Percentiles rank a stretch among this genome's conserved stretches.
Conservation (phyloP, 2,888 invertebrate genomes). For the Sphecodes monilicornis region DNA sequence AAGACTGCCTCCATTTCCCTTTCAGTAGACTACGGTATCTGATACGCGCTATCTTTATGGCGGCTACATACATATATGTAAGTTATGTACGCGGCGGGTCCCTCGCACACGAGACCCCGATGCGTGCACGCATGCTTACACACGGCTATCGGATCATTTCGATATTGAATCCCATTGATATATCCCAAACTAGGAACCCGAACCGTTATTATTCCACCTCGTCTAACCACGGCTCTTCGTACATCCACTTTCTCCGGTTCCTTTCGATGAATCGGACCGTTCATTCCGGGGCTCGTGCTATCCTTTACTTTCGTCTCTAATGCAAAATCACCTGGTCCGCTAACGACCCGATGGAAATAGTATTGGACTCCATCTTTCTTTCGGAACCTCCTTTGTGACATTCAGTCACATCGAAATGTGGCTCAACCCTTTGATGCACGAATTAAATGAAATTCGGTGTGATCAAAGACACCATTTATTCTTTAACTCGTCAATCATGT, state of each 20-base stretch:
- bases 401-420: background rate
- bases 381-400: slow-evolving; percentile 1
- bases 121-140: slow-evolving; percentile 66
- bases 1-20: slow-evolving; percentile 39
- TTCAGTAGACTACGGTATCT: slow-evolving; percentile 63
- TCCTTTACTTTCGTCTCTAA: slow-evolving; percentile 19
- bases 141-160: slow-evolving; percentile 76
- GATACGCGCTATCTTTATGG: slow-evolving; percentile 79
- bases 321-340: slow-evolving; percentile 1
- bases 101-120: slow-evolving; percentile 37
- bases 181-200: slow-evolving; percentile 59
- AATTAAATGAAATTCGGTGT: background rate
- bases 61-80: slow-evolving; percentile 69
- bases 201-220: slow-evolving; percentile 64
- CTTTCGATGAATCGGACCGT: slow-evolving; percentile 18
- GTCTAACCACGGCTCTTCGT: slow-evolving; percentile 55
- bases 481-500: background rate
- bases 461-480: background rate
- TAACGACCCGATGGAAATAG: background rate
- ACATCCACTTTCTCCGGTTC: slow-evolving; percentile 45
- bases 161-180: slow-evolving; percentile 79
- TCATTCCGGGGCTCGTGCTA: slow-evolving; percentile 32
- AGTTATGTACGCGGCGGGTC: slow-evolving; percentile 49
- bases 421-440: background rate
- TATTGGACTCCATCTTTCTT: background rate